phyloP scores from a whole-genome alignment of 2,797 vertebrate genomes.

The Psittacula derbiana region DNA sequence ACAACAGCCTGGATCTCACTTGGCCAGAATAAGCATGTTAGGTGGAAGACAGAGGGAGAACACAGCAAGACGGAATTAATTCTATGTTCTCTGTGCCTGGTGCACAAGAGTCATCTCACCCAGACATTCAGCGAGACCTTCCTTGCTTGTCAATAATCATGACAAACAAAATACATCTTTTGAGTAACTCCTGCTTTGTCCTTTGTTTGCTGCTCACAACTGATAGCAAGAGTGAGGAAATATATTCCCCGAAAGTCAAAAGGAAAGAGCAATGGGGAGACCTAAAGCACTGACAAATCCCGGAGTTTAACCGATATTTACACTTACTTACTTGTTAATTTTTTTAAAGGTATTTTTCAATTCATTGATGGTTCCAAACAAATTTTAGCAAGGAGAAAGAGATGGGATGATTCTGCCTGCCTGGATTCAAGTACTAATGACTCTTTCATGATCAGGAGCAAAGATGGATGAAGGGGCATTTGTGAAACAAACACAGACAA shows the following conservation, averaged over 20 bases:
- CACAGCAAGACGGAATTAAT: background rate
- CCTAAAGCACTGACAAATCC: fast-evolving
- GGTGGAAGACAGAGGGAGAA: background rate
- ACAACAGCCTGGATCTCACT: background rate
- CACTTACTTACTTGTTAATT: background rate
- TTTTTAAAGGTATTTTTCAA: background rate
- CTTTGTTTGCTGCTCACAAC: background rate
- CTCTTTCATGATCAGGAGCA: background rate
- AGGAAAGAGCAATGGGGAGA: background rate
- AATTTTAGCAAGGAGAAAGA: background rate
- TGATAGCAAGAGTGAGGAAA: background rate
- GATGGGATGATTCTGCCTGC: background rate
- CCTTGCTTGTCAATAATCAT: background rate
- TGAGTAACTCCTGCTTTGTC: background rate
- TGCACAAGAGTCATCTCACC: background rate
- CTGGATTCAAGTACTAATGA: background rate
- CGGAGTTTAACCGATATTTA: background rate
- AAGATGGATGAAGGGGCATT: background rate
- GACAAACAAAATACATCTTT: background rate
- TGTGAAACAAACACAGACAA: slow-evolving; percentile 14
- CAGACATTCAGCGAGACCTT: background rate
- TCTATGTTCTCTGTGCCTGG: background rate
- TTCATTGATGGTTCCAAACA: background rate
- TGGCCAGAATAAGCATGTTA: background rate
- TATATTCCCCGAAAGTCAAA: background rate